Percentiles rank a stretch among this genome's conserved stretches.
phyloP scores from a whole-genome alignment of 2,113 vertebrate genomes.

The Dendropsophus ebraccatus region DNA sequence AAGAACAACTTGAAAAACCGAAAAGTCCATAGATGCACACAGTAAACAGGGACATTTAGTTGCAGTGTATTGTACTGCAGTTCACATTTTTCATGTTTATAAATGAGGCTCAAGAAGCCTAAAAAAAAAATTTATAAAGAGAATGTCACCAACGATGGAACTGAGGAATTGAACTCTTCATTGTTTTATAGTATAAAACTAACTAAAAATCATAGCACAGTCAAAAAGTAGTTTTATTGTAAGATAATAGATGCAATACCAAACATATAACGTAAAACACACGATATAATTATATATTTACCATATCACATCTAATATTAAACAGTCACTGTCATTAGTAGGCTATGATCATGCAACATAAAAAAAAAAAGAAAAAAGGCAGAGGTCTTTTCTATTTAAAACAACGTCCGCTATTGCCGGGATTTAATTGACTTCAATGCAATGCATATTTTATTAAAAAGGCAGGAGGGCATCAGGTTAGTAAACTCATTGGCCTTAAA shows the following conservation, averaged over 20 bases:
- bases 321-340: not conserved
- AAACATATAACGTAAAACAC: not conserved
- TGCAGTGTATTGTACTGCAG: not conserved
- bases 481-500: no score
- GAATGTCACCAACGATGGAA: not conserved
- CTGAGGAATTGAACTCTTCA: conserved; percentile 7
- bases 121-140: conserved; percentile 18
- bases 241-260: not conserved
- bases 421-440: no score
- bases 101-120: conserved; percentile 14
- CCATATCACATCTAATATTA: not conserved
- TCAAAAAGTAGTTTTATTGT: not conserved
- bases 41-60: not conserved
- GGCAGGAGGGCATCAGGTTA: no score
- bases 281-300: not conserved
- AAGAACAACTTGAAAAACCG: not conserved
- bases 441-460: no score
- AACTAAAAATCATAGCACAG: not conserved
- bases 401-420: no score
- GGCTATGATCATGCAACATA: no score
- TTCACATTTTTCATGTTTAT: conserved; percentile 26
- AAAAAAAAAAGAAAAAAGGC: no score
- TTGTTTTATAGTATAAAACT: not conserved
- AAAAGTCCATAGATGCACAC: not conserved
- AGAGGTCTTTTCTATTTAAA: no score